Evolutionary conservation across 2,888 invertebrate species (phyloP).

Genomic region (Gasteruption jaculator): DNA sequence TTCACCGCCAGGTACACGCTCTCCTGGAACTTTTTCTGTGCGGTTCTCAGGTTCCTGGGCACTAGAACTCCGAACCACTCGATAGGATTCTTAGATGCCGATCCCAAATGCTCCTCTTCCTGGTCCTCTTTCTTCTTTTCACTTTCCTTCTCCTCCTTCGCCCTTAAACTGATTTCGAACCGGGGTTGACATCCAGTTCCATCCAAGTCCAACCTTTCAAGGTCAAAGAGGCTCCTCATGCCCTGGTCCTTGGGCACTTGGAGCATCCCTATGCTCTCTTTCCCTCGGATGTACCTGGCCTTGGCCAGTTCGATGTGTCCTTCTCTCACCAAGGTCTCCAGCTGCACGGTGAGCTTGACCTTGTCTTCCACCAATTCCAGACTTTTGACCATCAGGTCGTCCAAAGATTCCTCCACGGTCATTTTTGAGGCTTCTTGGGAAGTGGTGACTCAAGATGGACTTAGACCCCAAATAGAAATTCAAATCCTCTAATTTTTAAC

Average conservation of each 20-base stretch:
- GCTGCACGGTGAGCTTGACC: constrained; percentile 62
- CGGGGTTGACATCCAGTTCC: constrained; percentile 45
- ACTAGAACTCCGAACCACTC: constrained; percentile 86
- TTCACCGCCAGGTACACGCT: constrained; percentile 64
- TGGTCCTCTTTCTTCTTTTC: too few species aligned
- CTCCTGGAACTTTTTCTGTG: constrained; percentile 70
- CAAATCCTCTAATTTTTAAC: too few species aligned
- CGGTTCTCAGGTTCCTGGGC: constrained; percentile 71
- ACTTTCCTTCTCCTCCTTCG: too few species aligned
- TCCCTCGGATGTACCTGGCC: constrained; percentile 74
- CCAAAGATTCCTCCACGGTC: too few species aligned
- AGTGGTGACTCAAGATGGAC: too few species aligned
- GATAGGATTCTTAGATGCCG: too few species aligned
- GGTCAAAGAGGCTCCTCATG: constrained; percentile 38
- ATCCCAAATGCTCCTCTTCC: too few species aligned
- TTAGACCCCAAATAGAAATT: too few species aligned
- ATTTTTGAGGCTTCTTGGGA: too few species aligned
- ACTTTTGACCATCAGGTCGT: constrained; percentile 65
- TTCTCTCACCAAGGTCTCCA: constrained; percentile 66
- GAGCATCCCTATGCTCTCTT: constrained; percentile 65
- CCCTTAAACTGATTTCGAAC: constrained; percentile 41
- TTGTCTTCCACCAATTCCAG: constrained; percentile 72
- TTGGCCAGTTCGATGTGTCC: constrained; percentile 75
- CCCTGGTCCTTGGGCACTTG: constrained; percentile 62
- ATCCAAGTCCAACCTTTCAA: constrained; percentile 38